These are phyloP conservation scores for Sminthopsis crassicaudata DNA, from an alignment of 2,113 vertebrate genomes.

Conservation along the genomic window DNA sequence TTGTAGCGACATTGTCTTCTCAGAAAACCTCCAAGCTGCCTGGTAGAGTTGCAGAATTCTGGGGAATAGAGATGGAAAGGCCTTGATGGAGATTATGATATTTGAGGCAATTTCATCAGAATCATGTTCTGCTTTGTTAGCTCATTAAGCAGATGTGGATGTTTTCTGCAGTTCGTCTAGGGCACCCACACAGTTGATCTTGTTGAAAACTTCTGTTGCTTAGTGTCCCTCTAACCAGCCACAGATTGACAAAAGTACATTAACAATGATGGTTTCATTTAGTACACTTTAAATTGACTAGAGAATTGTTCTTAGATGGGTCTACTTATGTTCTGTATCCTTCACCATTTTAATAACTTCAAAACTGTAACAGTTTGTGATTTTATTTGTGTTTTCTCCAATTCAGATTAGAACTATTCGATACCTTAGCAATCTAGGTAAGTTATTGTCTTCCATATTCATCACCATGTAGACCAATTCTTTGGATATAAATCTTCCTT, in stretches of 20 bases:
- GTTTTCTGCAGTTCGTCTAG: neutral
- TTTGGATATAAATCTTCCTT: neutral
- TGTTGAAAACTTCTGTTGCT: neutral
- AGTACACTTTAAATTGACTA: neutral
- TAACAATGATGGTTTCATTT: neutral
- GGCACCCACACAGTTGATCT: neutral
- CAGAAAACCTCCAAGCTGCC: neutral
- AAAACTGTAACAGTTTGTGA: neutral
- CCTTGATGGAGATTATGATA: neutral
- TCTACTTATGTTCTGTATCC: constrained; percentile 1
- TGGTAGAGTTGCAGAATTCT: neutral
- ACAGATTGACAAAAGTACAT: neutral
- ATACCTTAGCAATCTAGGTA: neutral
- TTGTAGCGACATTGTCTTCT: neutral
- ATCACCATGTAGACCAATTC: neutral
- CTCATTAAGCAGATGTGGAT: neutral
- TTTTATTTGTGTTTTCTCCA: neutral
- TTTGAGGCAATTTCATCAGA: neutral
- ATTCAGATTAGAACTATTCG: neutral
- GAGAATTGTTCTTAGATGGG: neutral
- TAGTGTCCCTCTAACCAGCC: neutral
- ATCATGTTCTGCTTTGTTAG: neutral
- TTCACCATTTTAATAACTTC: neutral
- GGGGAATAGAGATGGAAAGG: neutral
- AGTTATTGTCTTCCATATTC: neutral